Evolutionary conservation across 2,888 invertebrate species (phyloP), one percentile per base, ranked within the genome.

Genomic region (Leucophenga montana): DNA sequence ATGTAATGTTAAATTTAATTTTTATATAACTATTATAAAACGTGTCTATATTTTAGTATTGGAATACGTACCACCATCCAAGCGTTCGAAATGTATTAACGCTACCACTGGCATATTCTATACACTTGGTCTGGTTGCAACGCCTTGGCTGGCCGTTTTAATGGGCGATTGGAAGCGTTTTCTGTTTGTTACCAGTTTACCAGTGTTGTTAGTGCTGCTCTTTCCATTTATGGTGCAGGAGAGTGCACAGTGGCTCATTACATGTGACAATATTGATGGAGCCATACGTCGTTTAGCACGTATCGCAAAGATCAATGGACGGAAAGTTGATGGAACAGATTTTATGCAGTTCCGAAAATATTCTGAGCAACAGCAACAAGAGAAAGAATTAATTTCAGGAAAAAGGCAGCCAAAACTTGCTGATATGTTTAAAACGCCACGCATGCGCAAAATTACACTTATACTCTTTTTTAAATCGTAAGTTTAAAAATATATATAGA

Each of bases 211-310:
- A 18, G 86, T 91, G 3, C 71, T 89, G 0, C 50, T 82, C 0
- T 91, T 90, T 75, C 91, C 91, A 69, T 88, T 90, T 20, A 76
- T 91, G 53, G 89, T 88, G 11, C 91, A 91, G 8, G 91, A 92
- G 83, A 91, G 91, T 75, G 91, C 91, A 0, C 90, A 91, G 75
- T 92, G 92, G 92, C 83, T 91, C 31, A 88, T 91, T 6, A 90
- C 91, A 61, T 89, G 89, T 74, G 90, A 90, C 27, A 85, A 88
- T 68, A 82, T 89, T 0, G 89, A 90, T 44, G 88, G 90, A 48
- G 91, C 91, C 0, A 86, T 91, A 8, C 72, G 77, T 22, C 89
- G 91, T 62, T 89, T 91, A 71, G 80, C 85, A 73, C 86, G 86
- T 44, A 90, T 91, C 50, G 91, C 92, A 0, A 86, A 85, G 74